Base-by-base conservation (phyloP, 1,140 invertebrate species). In the Drosophila orena region DNA sequence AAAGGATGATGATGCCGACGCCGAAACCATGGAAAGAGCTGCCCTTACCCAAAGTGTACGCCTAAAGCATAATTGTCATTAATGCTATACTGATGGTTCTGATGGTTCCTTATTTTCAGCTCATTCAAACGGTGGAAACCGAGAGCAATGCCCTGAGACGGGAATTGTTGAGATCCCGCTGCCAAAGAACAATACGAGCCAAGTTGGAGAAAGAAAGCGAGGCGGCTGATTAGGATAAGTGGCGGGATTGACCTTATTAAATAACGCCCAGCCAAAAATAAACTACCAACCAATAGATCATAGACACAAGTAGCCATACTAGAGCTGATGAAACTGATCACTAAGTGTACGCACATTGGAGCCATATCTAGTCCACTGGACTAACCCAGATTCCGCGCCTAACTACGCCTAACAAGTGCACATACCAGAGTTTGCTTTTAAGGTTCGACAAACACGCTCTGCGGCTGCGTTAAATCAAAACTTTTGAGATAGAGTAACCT, bases 111-210 rank as follows among this genome's bases (percentile, higher is more conserved):
- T 2, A 10, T 2, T 35, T 56, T 4, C 38, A 91, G 91, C 55
- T 91, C 0, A 43, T 86, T 0, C 37, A 91, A 71, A 91, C 71
- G 22, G 77, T 84, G 0, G 86, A 91, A 37, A 44, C 71, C 2
- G 84, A 91, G 27, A 91, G 86, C 15, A 77, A 83, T 76, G 50
- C 43, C 8, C 54, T 91, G 8, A 61, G 91, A 22, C 74, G 91
- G 2, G 90, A 91, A 46, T 73, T 91, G 0, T 55, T 91, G 8
- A 65, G 84, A 12, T 91, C 77, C 2, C 90, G 91, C 37, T 76
- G 64, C 10, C 81, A 84, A 14, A 69, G 64, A n/a, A 77, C 69
- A 24, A 50, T 75, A 6, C 75, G 81, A 1, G 53, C 30, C 14
- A 85, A 81, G 38, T 34, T 83, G 58, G 79, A 79, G 3, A 77